Evolutionary conservation across 2,113 vertebrate genomes (phyloP).

Genomic region (Aptenodytes forsteri): DNA sequence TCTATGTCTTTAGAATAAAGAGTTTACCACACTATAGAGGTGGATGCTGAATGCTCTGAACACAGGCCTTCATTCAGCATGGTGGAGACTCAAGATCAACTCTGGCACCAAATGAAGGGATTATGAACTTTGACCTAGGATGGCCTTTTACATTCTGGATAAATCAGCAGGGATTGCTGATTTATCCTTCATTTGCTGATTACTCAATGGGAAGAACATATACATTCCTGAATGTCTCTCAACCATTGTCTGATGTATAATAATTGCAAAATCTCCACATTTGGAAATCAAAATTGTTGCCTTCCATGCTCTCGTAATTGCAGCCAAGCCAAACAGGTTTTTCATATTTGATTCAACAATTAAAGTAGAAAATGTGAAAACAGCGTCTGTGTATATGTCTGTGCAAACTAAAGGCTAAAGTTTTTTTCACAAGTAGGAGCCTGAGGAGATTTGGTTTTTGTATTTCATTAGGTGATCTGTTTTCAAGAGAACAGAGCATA

Average conservation of each 20-base stretch:
- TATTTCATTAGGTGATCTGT: not conserved
- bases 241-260: not conserved
- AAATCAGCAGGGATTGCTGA: not conserved
- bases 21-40: not conserved
- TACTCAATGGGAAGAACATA: not conserved
- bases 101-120: not conserved
- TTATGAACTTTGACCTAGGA: not conserved
- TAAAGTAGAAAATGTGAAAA: not conserved
- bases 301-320: not conserved
- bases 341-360: not conserved
- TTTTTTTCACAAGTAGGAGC: not conserved
- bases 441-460: not conserved
- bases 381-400: not conserved
- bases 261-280: not conserved
- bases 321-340: not conserved
- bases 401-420: not conserved
- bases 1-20: not conserved
- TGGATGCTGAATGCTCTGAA: not conserved
- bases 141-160: not conserved
- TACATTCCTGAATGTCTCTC: not conserved
- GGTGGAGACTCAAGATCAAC: not conserved
- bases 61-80: not conserved
- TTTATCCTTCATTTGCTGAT: not conserved
- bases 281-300: not conserved
- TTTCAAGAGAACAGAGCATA: not conserved